Evolutionary conservation across 1,140 invertebrate species (phyloP), one percentile per base, ranked within the genome.

Genomic region (Mylabris phalerata): DNA sequence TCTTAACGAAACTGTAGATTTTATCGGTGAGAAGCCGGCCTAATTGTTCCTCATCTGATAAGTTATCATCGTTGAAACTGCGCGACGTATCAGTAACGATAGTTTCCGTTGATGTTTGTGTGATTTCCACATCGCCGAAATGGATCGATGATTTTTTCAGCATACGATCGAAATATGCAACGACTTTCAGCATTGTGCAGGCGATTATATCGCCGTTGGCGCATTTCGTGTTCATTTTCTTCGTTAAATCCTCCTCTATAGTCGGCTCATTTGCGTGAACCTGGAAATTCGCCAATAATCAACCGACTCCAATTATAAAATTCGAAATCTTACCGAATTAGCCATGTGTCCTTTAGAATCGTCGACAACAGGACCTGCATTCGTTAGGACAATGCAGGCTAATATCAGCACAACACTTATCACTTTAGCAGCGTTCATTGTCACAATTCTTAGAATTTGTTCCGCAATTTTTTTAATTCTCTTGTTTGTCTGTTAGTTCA

Each of bases 141-240:
- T 88, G 85, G 62, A 90, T 80, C 46, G 84, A 82, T 0, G 86
- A 84, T 57, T 89, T 92, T 70, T 89, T 87, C 68, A 90, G 75
- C 65, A 91, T 79, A 48, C 84, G 79, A 73, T 92, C 89, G 76
- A 90, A 88, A 67, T 90, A 90, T 1, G 84, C 85, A 3, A 90
- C 84, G 56, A 89, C 70, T 73, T 90, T 90, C 3, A 89, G 75
- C 78, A 89, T 88, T 59, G 88, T 83, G 67, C 89, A 92, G 11
- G 88, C 85, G 27, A 84, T 86, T 9, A 87, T 81, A 61, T 90
- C 87, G 44, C 84, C 80, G 50, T 87, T 82, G 1, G 82, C 80
- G 66, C 89, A 92, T 75, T 89, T 89, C 42, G 76, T 75, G 64
- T 87, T 90, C 7, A 92, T 73, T 57, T 88, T 89, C 11, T 82